phyloP scores from a whole-genome alignment of 1,140 invertebrate species.

The Hydropsyche tenuis region DNA sequence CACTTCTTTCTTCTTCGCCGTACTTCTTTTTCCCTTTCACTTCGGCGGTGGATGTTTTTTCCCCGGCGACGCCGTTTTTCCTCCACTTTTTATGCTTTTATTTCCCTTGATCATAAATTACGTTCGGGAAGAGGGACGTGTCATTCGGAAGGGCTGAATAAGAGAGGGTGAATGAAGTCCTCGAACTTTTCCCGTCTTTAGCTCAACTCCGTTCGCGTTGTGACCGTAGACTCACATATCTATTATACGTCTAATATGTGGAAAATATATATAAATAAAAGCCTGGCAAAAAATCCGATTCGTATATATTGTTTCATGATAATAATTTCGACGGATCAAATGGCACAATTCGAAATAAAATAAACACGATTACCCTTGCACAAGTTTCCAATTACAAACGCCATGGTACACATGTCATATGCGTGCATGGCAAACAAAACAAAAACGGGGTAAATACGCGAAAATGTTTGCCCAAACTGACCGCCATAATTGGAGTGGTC shows the following conservation, averaged over 20 bases:
- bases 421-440: not conserved
- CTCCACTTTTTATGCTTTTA: constrained; percentile 48
- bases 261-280: constrained; percentile 1
- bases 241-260: not conserved
- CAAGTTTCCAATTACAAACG: not conserved
- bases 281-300: too few relatives aligned
- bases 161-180: constrained; percentile 48
- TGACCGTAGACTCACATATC: not conserved
- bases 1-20: constrained; percentile 43
- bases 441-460: not conserved
- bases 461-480: not conserved
- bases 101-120: constrained; percentile 51
- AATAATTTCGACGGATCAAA: too few relatives aligned
- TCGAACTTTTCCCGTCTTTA: constrained; percentile 37
- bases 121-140: constrained; percentile 50
- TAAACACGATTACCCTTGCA: not conserved
- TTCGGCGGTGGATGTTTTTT: constrained; percentile 41
- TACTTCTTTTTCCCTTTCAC: constrained; percentile 41
- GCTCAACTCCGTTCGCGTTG: not conserved
- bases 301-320: too few relatives aligned
- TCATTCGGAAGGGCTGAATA: constrained; percentile 48
- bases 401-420: not conserved
- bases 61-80: constrained; percentile 45
- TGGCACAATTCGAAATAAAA: too few relatives aligned
- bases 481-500: constrained; percentile 3